phyloP scores from a whole-genome alignment of 2,888 invertebrate genomes.

The Parnassius smintheus region DNA sequence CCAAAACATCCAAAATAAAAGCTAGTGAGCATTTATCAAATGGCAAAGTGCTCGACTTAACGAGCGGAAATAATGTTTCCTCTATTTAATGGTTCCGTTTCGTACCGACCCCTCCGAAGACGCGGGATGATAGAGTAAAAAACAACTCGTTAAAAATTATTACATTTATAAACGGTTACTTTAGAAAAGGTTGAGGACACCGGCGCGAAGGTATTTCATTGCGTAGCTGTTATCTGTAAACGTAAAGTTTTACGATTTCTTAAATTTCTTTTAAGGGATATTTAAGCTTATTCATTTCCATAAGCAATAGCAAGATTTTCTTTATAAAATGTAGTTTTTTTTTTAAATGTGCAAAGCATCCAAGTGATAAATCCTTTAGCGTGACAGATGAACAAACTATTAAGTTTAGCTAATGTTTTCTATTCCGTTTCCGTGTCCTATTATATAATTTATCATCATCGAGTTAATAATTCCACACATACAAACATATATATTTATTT shows the following conservation, averaged over 20 bases:
- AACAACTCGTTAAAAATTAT: slow-evolving; percentile 61
- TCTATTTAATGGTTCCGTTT: slow-evolving; percentile 70
- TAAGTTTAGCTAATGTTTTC: too few species aligned
- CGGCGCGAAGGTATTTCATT: slow-evolving; percentile 1
- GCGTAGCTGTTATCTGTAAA: slow-evolving; percentile 11
- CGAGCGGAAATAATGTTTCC: slow-evolving; percentile 78
- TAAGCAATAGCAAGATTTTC: slow-evolving; percentile 14
- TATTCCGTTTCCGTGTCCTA: too few species aligned
- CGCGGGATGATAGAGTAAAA: slow-evolving; percentile 39
- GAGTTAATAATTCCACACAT: too few species aligned
- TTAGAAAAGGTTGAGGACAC: slow-evolving; percentile 17
- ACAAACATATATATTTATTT: too few species aligned
- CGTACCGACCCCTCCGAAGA: slow-evolving; percentile 34
- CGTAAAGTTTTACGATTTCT: slow-evolving; percentile 17
- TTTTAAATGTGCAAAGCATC: too few species aligned
- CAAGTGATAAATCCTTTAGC: too few species aligned
- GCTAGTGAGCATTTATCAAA: slow-evolving; percentile 74
- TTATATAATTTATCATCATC: too few species aligned
- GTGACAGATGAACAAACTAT: too few species aligned
- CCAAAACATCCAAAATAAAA: slow-evolving; percentile 51
- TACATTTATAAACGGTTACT: slow-evolving; percentile 33
- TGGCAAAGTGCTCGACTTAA: slow-evolving; percentile 71
- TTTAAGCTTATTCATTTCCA: background rate
- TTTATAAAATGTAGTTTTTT: background rate
- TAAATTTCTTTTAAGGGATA: background rate